Evolutionary conservation across 2,113 vertebrate genomes (phyloP), one percentile per base, ranked within the genome.

Genomic region (Corydoras maculifer): DNA sequence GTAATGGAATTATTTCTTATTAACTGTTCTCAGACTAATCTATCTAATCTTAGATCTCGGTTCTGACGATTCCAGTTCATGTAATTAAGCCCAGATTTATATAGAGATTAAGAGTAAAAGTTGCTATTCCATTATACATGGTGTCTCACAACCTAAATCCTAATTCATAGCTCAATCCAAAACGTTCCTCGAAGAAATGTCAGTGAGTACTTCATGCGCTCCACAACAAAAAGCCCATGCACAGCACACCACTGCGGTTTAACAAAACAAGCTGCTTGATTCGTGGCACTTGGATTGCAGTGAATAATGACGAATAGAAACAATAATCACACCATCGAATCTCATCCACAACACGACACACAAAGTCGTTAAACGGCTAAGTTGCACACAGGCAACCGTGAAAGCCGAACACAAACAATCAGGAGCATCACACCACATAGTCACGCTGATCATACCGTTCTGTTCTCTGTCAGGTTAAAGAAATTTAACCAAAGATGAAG

Each of bases 371-470:
- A 51, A 68, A 32, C 68, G 70, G 71, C 74, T 71, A 35, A 76
- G 55, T 75, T 48, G 55, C 70, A 58, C 68, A 68, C 71, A 68
- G 72, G 80, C 66, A 80, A 71, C 15, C 4, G 76, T 62, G 78
- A 71, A 79, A 79, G 74, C 74, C 61, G 58, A 70, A 71, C 65
- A 79, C 75, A 81, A 69, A 75, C 35, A 29, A 8, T 31, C 5
- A 57, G 72, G 58, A 62, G 29, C 30, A 68, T 63, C 49, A 68
- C 29, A 67, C 30, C 66, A 58, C 35, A 59, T 70, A 31, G 29
- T 25, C 58, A 54, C 12, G 32, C 29, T 66, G 43, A 76, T 80
- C 66, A 70, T 75, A 69, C 68, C 64, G 51, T 73, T 77, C 58
- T 75, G 60, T 61, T n/a, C 72, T 51, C 15, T 58, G 15, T 31